A percentile compares a stretch with the other conserved stretches of the same genome.
Conservation (phyloP, 2,888 invertebrate genomes). For the Ophion ventricosus region DNA sequence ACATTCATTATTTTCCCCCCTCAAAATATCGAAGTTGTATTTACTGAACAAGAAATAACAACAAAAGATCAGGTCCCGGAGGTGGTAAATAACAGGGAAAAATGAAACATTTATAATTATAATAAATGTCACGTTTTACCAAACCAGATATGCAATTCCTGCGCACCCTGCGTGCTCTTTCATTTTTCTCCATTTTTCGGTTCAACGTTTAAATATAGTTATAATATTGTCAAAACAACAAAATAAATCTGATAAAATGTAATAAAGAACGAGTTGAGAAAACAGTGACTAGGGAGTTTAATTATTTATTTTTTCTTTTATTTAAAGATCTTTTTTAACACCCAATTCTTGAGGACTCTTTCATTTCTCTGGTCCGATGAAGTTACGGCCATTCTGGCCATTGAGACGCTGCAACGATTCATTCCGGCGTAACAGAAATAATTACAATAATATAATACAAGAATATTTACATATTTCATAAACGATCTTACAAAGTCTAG, state of each 20-base stretch:
- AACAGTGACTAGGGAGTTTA: slow-evolving; percentile 27
- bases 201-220: slow-evolving; percentile 59
- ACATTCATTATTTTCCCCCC: slow-evolving; percentile 6
- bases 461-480: slow-evolving; percentile 62
- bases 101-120: slow-evolving; percentile 6
- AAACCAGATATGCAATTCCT: slow-evolving; percentile 24
- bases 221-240: slow-evolving; percentile 57
- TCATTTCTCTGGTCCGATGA: slow-evolving; percentile 16
- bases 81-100: background rate
- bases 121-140: slow-evolving; percentile 10
- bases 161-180: slow-evolving; percentile 34
- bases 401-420: background rate
- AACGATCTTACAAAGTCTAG: slow-evolving; percentile 37
- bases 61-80: slow-evolving; percentile 4
- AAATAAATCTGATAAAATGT: slow-evolving; percentile 53
- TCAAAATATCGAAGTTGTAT: slow-evolving; percentile 12
- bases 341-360: background rate
- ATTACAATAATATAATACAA: slow-evolving; percentile 59
- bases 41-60: slow-evolving; percentile 34
- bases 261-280: slow-evolving; percentile 50
- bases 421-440: slow-evolving; percentile 4
- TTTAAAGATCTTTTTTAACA: slow-evolving; percentile 22
- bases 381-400: slow-evolving; percentile 1
- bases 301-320: slow-evolving; percentile 36
- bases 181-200: slow-evolving; percentile 53